Base-by-base conservation (phyloP, 1,140 invertebrate genomes). In the Euwallacea similis region DNA sequence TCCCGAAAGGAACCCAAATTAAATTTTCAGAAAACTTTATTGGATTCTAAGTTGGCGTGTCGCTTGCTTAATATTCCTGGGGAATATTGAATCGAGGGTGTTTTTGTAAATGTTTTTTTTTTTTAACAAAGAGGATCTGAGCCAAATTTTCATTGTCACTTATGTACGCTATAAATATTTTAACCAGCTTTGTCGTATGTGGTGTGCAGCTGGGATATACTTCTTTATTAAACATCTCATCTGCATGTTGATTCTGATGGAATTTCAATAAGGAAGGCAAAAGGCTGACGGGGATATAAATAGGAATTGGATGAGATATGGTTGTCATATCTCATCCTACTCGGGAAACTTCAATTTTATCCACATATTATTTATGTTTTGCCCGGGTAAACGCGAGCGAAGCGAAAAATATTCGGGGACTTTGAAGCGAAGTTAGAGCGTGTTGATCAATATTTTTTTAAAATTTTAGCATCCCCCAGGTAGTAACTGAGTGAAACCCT, bases 161-260 rank as follows among this genome's bases (percentile, higher is more conserved):
- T 33, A 33, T 33, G 21, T 33, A 33, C 4, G 21, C 21, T 33
- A 33, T 33, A 33, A 33, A 33, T 53, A 53, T 53, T n/a, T 53
- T 11, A 53, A 53, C 15, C 11, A 11, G 50, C 15, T 53, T 11
- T 53, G 50, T 53, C 50, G 55, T 6, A 58, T 58, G 15, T 33
- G 50, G 47, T 6, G 50, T 53, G 50, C 50, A 53, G 50, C 50
- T 53, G 50, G 50, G 50, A 9, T 42, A 66, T 59, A 69, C 21
- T 73, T 75, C 74, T 75, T 75, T 75, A 75, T 74, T 75, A 75
- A 75, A 73, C 74, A 73, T 75, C 72, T 75, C 72, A 75, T 75
- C 72, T 75, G 65, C 74, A 75, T 73, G 74, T 74, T 73, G 74
- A 73, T 59, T 72, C 65, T 75, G 74, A 75, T 73, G 74, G 74